A percentile compares a stretch with the other conserved stretches of the same genome.
These are phyloP conservation scores for Noctua fimbriata DNA, from an alignment of 2,888 invertebrate genomes.

Conservation along the genomic window DNA sequence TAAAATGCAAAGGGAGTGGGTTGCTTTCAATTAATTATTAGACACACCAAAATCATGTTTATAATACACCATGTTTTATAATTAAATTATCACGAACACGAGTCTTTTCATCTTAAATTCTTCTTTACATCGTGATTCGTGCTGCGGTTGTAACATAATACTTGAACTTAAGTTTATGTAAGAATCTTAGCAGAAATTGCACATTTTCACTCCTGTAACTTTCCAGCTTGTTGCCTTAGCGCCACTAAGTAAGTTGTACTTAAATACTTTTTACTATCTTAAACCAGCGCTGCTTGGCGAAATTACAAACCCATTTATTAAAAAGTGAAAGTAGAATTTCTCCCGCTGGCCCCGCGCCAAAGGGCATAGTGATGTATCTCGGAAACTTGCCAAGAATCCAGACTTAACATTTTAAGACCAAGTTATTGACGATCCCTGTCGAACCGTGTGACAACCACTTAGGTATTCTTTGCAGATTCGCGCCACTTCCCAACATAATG, in stretches of 20 bases:
- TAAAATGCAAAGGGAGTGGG: neutral
- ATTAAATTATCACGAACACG: conserved; percentile 7
- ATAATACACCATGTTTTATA: conserved; percentile 8
- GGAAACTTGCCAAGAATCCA: conserved; percentile 72
- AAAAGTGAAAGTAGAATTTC: conserved; percentile 74
- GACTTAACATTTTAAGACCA: conserved; percentile 71
- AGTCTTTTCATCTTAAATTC: conserved; percentile 5
- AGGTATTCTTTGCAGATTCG: conserved; percentile 62
- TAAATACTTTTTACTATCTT: conserved; percentile 28
- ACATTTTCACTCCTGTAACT: conserved; percentile 20
- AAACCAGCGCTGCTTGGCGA: conserved; percentile 21
- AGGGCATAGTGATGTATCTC: conserved; percentile 66
- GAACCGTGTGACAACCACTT: conserved; percentile 68
- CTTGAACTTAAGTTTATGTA: conserved; percentile 1
- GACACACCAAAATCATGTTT: conserved; percentile 1
- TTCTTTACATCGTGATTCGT: conserved; percentile 8
- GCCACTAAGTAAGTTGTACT: conserved; percentile 21
- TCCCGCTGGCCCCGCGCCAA: conserved; percentile 74
- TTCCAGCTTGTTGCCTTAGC: conserved; percentile 17
- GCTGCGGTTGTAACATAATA: neutral
- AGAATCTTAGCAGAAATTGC: conserved; percentile 20
- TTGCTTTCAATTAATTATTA: neutral
- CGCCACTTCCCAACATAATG: conserved; percentile 54
- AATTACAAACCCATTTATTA: conserved; percentile 59
- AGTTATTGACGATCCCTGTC: conserved; percentile 63